phyloP scores from a whole-genome alignment of 2,797 vertebrate species.

The Kryptolebias ocellatus region DNA sequence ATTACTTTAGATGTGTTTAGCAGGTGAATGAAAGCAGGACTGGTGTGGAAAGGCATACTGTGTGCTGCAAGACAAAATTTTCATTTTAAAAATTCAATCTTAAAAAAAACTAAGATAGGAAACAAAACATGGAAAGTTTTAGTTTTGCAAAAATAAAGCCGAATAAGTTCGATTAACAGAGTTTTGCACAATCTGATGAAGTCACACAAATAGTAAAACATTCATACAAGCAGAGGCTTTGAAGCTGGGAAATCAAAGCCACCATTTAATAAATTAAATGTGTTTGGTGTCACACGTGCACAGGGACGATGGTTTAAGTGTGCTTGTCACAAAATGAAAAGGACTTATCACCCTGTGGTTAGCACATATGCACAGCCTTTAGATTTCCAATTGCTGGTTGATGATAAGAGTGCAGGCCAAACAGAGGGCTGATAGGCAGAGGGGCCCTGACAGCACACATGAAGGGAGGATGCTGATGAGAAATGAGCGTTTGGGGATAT shows the following conservation, averaged over 20 bases:
- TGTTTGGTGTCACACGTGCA: neutral
- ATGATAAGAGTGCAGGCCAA: conserved; percentile 17
- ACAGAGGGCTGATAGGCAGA: conserved; percentile 37
- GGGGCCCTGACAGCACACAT: conserved; percentile 41
- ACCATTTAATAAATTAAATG: conserved; percentile 1
- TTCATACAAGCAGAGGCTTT: conserved; percentile 1
- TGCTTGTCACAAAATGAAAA: conserved; percentile 11
- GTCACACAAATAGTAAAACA: too few species aligned
- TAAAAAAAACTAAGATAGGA: too few species aligned
- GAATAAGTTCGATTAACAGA: too few species aligned
- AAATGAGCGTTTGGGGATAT: conserved; percentile 54
- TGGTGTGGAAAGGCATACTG: too few species aligned
- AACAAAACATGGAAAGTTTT: too few species aligned
- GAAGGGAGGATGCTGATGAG: conserved; percentile 56
- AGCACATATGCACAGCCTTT: conserved; percentile 27
- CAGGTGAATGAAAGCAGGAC: too few species aligned
- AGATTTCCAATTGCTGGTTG: conserved; percentile 24
- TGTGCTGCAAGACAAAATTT: too few species aligned
- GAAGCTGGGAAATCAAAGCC: conserved; percentile 20
- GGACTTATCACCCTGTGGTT: conserved; percentile 15
- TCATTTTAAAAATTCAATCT: too few species aligned
- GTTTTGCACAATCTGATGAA: too few species aligned
- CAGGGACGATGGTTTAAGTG: neutral
- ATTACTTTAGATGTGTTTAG: too few species aligned
- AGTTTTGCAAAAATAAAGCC: too few species aligned